These are phyloP conservation scores for Holcopasites calliopsidis DNA, from an alignment of 1,140 invertebrate genomes.

Conservation along the genomic window DNA sequence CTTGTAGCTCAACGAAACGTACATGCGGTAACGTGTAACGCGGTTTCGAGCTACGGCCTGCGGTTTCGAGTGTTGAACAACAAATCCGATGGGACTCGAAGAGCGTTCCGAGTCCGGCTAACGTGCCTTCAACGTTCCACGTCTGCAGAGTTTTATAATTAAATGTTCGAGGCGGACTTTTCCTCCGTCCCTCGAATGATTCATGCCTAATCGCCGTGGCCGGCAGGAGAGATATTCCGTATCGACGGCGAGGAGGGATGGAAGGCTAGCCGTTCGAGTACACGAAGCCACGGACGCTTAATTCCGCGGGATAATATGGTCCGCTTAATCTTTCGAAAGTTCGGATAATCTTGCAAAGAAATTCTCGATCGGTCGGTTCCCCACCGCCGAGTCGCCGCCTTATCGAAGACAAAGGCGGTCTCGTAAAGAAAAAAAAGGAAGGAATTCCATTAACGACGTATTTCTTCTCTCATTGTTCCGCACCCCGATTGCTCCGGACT, in stretches of 20 bases:
- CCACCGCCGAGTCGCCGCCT: background rate
- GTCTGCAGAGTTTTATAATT: slow-evolving; percentile 54
- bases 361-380: slow-evolving; percentile 42
- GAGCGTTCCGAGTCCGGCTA: slow-evolving; percentile 29
- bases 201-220: background rate
- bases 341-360: slow-evolving; percentile 27
- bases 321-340: background rate
- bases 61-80: slow-evolving; percentile 57
- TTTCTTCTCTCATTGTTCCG: slow-evolving; percentile 68
- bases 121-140: slow-evolving; percentile 25
- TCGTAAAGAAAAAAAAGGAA: slow-evolving; percentile 43
- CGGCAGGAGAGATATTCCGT: background rate
- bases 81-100: slow-evolving; percentile 57
- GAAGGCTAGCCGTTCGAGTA: background rate
- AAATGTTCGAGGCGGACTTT: background rate
- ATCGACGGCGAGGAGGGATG: background rate
- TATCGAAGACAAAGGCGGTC: slow-evolving; percentile 55
- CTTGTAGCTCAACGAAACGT: slow-evolving; percentile 54
- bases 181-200: background rate
- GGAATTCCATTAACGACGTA: slow-evolving; percentile 67
- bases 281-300: background rate
- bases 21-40: slow-evolving; percentile 55
- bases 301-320: slow-evolving; percentile 15
- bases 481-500: slow-evolving; percentile 62
- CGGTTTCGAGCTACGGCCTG: slow-evolving; percentile 54